Conservation (phyloP, 2,888 invertebrate species). For the Leptopilina myrica region DNA sequence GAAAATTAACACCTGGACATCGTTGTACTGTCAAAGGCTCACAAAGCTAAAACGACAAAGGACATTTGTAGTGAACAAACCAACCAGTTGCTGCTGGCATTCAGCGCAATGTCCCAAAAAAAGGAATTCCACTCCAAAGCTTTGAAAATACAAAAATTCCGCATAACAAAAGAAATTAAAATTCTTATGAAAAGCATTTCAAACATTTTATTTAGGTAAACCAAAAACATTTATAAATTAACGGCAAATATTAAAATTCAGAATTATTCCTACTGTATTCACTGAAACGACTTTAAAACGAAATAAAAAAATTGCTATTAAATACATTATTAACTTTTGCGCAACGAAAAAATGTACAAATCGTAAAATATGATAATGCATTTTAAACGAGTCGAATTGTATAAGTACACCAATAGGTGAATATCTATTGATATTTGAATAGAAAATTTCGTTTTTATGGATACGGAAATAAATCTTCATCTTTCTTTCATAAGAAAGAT, state of each 20-base stretch:
- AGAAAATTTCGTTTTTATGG: not conserved
- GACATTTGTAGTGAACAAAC: constrained; percentile 6
- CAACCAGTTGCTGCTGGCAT: constrained; percentile 28
- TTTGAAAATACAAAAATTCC: not conserved
- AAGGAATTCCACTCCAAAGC: not conserved
- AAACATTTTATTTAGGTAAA: no score
- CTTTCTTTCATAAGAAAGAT: constrained; percentile 11
- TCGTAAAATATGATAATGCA: no score
- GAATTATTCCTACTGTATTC: no score
- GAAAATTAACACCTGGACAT: constrained; percentile 22
- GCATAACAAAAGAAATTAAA: not conserved
- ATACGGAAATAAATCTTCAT: constrained; percentile 12
- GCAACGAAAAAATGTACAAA: no score
- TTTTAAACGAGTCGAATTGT: no score
- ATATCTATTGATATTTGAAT: constrained; percentile 5
- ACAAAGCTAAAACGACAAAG: constrained; percentile 21
- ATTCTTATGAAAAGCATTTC: no score
- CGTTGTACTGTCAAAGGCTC: constrained; percentile 7
- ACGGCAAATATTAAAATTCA: no score
- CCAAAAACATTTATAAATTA: no score
- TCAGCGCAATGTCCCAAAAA: not conserved
- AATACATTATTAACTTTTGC: no score
- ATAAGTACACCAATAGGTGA: no score
- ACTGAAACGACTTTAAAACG: no score
- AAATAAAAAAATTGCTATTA: no score